Percentiles rank a stretch among this genome's conserved stretches.
Conservation (phyloP, 2,797 vertebrate species). For the Cynodonichthys magdalenae region DNA sequence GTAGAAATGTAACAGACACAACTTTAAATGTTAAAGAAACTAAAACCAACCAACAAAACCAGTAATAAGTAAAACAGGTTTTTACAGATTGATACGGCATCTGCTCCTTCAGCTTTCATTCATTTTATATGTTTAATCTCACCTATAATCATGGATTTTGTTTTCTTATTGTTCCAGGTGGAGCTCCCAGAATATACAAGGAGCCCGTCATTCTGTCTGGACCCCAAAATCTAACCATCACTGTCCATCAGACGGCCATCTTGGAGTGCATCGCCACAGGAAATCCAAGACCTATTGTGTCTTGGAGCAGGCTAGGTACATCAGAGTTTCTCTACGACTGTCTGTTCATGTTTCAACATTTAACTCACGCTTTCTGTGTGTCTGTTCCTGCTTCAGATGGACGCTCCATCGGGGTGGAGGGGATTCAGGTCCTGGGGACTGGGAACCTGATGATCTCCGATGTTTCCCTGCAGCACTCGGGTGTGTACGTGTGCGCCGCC, state of each 20-base stretch:
- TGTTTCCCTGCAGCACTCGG: conserved; percentile 80
- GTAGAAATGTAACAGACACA: no score
- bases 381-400: conserved; percentile 69
- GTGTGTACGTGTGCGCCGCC: conserved; percentile 83
- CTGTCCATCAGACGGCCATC: conserved; percentile 79
- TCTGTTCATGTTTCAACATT: no score
- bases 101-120: no score
- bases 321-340: not conserved
- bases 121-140: not conserved
- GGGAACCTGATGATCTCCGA: conserved; percentile 87
- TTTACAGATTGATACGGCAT: no score
- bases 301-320: conserved; percentile 83
- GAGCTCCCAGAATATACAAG: conserved; percentile 70
- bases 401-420: conserved; percentile 82
- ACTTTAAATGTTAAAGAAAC: no score
- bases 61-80: no score
- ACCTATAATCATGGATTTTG: not conserved
- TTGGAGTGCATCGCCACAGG: conserved; percentile 83
- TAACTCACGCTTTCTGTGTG: not conserved
- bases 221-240: conserved; percentile 84
- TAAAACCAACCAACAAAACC: no score
- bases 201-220: conserved; percentile 84
- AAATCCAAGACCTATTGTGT: conserved; percentile 81
- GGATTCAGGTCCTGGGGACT: conserved; percentile 84
- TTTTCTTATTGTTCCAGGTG: conserved; percentile 36